phyloP scores from a whole-genome alignment of 2,113 vertebrate species.

The Aphyosemion australe region DNA sequence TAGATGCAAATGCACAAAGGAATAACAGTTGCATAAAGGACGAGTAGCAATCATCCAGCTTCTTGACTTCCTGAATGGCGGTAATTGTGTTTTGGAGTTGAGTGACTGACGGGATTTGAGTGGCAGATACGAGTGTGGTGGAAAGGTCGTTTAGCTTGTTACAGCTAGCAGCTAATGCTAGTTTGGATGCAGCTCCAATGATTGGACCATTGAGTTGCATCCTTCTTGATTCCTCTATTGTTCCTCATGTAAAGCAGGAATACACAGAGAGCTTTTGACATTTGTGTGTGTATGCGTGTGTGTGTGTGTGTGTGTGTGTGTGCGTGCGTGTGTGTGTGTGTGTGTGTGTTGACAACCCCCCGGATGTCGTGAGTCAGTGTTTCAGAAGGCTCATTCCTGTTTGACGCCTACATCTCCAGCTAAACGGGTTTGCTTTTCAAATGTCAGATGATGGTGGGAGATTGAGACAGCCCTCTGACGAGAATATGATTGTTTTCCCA shows the following conservation, averaged over 20 bases:
- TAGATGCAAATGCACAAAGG: neutral
- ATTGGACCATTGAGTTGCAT: constrained; percentile 53
- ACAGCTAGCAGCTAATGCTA: constrained; percentile 41
- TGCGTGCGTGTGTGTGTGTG: constrained; percentile 5
- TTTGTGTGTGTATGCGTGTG: constrained; percentile 8
- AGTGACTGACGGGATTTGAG: constrained; percentile 54
- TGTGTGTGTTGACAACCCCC: constrained; percentile 6
- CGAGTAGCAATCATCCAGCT: constrained; percentile 37
- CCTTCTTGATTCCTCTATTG: constrained; percentile 55
- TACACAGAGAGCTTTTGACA: constrained; percentile 33
- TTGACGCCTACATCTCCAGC: constrained; percentile 48
- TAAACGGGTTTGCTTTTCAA: constrained; percentile 67
- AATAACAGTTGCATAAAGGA: constrained; percentile 30
- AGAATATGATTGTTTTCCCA: constrained; percentile 56
- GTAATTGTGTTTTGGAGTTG: constrained; percentile 53
- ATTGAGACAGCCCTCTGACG: constrained; percentile 39
- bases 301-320: constrained; percentile 1
- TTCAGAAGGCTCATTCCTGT: constrained; percentile 43
- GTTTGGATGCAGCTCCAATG: constrained; percentile 31
- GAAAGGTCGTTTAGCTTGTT: constrained; percentile 65
- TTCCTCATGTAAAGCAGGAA: constrained; percentile 31
- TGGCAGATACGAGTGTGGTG: constrained; percentile 45
- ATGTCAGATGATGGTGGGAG: constrained; percentile 61
- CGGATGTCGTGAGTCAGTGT: constrained; percentile 48
- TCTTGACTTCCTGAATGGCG: constrained; percentile 50